These are phyloP conservation scores for Ganaspis brasiliensis DNA, from an alignment of 2,888 invertebrate species.

Conservation along the genomic window DNA sequence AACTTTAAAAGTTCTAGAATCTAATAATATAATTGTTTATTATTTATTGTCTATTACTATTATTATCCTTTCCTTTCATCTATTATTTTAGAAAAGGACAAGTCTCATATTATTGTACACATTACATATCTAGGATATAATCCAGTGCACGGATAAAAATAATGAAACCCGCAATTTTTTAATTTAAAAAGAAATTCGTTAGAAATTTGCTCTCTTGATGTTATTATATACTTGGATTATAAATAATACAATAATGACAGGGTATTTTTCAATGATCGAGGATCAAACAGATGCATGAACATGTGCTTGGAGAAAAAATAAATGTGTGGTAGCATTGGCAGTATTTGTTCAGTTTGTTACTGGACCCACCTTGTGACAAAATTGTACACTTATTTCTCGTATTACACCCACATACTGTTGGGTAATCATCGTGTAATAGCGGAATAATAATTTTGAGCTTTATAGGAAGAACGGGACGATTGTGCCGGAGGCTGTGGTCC, in stretches of 20 bases:
- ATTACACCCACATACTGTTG: conserved; percentile 77
- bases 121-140: too few species aligned
- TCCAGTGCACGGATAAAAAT: too few species aligned
- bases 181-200: neutral
- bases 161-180: neutral
- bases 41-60: too few species aligned
- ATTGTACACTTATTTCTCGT: conserved; percentile 77
- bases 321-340: conserved; percentile 68
- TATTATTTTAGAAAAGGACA: too few species aligned
- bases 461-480: conserved; percentile 62
- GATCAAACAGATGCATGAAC: conserved; percentile 70
- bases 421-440: conserved; percentile 79
- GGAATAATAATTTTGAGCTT: conserved; percentile 73
- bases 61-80: too few species aligned
- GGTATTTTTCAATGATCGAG: conserved; percentile 27
- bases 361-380: conserved; percentile 68
- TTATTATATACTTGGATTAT: neutral
- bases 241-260: conserved; percentile 23
- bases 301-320: conserved; percentile 70
- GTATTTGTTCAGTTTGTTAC: conserved; percentile 74
- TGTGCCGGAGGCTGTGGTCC: conserved; percentile 73
- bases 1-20: too few species aligned
- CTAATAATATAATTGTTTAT: too few species aligned
- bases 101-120: too few species aligned
- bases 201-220: neutral